Percentiles rank a stretch among this genome's conserved stretches.
These are phyloP conservation scores for Enteromius treurensis DNA, from an alignment of 2,797 vertebrate species.

Conservation along the genomic window DNA sequence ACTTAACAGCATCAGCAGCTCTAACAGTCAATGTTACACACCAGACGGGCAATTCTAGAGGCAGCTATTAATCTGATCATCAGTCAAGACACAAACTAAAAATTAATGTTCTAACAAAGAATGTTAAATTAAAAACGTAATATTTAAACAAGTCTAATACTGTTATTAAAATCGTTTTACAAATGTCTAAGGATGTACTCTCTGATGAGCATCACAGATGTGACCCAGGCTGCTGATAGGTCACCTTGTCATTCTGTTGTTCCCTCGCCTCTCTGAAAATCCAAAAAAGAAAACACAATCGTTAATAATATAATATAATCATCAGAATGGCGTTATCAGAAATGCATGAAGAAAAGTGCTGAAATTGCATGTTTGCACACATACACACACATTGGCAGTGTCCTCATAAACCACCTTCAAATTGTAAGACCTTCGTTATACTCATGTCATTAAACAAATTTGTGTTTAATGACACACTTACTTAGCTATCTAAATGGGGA, in stretches of 20 bases:
- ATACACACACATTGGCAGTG: not conserved
- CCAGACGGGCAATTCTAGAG: not conserved
- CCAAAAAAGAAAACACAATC: conserved; percentile 16
- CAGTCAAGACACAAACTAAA: not conserved
- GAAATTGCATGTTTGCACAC: not conserved
- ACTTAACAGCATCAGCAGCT: not conserved
- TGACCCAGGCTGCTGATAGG: conserved; percentile 35
- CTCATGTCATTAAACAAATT: too few species aligned
- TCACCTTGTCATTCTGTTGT: conserved; percentile 53
- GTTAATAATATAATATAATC: conserved; percentile 2
- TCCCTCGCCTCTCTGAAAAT: conserved; percentile 61
- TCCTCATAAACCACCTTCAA: too few species aligned
- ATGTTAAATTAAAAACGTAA: not conserved
- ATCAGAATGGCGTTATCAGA: not conserved
- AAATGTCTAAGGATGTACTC: not conserved
- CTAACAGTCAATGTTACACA: not conserved
- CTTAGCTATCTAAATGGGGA: not conserved
- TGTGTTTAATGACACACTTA: too few species aligned
- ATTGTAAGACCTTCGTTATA: too few species aligned
- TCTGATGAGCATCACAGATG: conserved; percentile 23
- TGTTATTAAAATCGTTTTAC: conserved; percentile 50
- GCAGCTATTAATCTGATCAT: not conserved
- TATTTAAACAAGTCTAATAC: not conserved
- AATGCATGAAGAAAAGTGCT: not conserved
- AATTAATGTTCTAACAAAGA: not conserved